A percentile compares a stretch with the other conserved stretches of the same genome.
phyloP scores from a whole-genome alignment of 2,113 vertebrate species.

The Myanophis thanlyinensis region DNA sequence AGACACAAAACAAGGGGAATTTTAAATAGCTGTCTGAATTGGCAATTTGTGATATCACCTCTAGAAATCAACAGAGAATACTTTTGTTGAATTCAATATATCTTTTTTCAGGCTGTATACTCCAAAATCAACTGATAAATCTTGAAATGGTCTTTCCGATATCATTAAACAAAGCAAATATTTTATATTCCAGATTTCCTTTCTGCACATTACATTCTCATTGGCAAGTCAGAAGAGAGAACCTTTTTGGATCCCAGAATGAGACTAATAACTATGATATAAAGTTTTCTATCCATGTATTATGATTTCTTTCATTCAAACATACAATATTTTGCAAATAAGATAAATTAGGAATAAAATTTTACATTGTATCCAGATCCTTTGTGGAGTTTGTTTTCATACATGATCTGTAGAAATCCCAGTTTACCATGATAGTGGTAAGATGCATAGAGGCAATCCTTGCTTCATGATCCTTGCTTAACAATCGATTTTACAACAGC shows the following conservation, averaged over 20 bases:
- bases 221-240: neutral
- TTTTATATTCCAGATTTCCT: neutral
- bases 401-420: neutral
- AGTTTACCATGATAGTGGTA: neutral
- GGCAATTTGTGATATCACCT: slow-evolving; percentile 3
- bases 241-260: neutral
- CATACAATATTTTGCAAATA: neutral
- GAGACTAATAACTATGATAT: neutral
- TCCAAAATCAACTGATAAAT: slow-evolving; percentile 34
- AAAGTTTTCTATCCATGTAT: neutral
- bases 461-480: neutral
- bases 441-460: neutral
- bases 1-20: neutral
- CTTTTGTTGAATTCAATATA: neutral
- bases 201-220: neutral
- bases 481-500: neutral
- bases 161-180: neutral
- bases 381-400: neutral
- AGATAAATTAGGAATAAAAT: neutral
- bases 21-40: slow-evolving; percentile 19
- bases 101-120: neutral
- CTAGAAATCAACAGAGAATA: neutral
- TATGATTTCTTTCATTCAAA: neutral
- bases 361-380: neutral
- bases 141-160: neutral